Evolutionary conservation across 2,797 vertebrate species (phyloP).

Genomic region (Chrosomus eos): DNA sequence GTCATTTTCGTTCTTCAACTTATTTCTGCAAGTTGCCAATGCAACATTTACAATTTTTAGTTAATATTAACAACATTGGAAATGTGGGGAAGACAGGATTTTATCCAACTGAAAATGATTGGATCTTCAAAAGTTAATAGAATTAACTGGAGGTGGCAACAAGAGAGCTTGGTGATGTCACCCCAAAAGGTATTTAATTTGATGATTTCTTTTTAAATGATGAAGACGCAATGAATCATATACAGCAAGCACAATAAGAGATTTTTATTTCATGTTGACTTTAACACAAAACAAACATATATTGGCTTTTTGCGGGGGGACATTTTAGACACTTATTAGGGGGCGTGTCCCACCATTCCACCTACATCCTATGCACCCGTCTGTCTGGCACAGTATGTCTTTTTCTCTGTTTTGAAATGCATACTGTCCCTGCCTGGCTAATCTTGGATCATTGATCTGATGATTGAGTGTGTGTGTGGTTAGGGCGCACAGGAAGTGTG

Average conservation of each 20-base stretch:
- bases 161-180: neutral
- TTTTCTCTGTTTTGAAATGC: slow-evolving; percentile 49
- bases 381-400: slow-evolving; percentile 51
- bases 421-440: slow-evolving; percentile 55
- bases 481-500: slow-evolving; percentile 52
- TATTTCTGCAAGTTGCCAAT: neutral
- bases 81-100: too few species aligned
- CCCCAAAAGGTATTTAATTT: neutral
- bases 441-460: slow-evolving; percentile 24
- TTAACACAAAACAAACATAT: neutral
- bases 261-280: slow-evolving; percentile 20
- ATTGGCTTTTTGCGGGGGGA: neutral
- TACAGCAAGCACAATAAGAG: neutral
- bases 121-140: too few species aligned
- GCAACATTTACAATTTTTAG: too few species aligned
- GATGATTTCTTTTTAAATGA: neutral
- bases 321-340: neutral
- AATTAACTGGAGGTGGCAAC: too few species aligned
- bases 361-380: slow-evolving; percentile 37
- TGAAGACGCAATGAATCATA: neutral
- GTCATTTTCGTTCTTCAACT: neutral
- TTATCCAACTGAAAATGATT: too few species aligned
- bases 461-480: slow-evolving; percentile 44
- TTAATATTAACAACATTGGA: too few species aligned
- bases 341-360: slow-evolving; percentile 39